Conservation (phyloP, 2,113 vertebrate species). For the Meleagris gallopavo region DNA sequence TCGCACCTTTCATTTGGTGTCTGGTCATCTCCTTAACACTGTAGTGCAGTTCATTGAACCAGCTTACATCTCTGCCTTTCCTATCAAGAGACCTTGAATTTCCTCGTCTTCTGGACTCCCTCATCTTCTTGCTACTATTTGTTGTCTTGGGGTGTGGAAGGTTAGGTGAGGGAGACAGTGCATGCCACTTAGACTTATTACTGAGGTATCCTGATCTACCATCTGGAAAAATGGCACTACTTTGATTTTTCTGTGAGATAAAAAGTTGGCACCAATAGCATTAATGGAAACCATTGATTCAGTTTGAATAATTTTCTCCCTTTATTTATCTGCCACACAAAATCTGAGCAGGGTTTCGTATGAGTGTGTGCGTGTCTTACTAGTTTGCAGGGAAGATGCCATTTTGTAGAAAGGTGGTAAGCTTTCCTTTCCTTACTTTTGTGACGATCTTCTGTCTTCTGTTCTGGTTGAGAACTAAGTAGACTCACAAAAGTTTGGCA, state of each 20-base stretch:
- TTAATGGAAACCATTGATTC: not conserved
- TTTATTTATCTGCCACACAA: not conserved
- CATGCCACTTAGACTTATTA: not conserved
- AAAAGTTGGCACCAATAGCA: not conserved
- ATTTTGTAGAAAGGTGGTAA: not conserved
- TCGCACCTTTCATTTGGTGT: not conserved
- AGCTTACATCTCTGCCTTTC: not conserved
- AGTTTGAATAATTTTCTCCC: not conserved
- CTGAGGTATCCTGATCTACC: no score
- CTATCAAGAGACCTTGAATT: not conserved
- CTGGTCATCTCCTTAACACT: not conserved
- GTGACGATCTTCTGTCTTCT: not conserved
- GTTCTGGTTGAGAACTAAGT: not conserved
- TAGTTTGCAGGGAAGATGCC: not conserved
- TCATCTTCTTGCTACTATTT: rapidly evolving
- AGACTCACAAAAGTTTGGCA: not conserved
- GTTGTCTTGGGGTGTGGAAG: not conserved
- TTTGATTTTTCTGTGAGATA: not conserved
- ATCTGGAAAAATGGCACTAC: not conserved
- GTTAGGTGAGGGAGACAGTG: rapidly evolving
- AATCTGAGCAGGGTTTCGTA: not conserved
- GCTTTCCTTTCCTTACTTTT: not conserved
- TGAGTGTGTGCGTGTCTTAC: not conserved
- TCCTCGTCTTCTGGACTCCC: not conserved
- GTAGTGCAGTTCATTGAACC: not conserved